These are phyloP conservation scores for Oryzias curvinotus DNA, from an alignment of 2,113 vertebrate genomes.

Conservation along the genomic window DNA sequence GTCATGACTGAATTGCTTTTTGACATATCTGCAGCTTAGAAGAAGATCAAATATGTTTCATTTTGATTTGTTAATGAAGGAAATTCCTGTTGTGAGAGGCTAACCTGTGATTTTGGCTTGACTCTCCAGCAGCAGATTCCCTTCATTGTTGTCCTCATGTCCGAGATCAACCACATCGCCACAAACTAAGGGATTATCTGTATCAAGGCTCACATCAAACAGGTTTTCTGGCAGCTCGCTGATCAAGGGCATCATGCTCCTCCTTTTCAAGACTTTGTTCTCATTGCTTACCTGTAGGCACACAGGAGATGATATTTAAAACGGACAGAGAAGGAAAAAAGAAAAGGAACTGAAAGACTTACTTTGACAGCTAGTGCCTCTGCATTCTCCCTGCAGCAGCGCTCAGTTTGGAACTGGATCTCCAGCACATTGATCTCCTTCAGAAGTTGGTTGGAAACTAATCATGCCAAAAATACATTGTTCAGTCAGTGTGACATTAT, in stretches of 20 bases:
- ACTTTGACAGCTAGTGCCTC: slow-evolving; percentile 77
- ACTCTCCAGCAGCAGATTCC: slow-evolving; percentile 39
- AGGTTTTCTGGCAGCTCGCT: slow-evolving; percentile 56
- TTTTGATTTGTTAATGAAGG: too few species aligned
- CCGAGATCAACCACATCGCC: slow-evolving; percentile 2
- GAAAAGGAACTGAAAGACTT: neutral
- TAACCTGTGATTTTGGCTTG: slow-evolving; percentile 74
- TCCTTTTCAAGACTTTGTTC: slow-evolving; percentile 73
- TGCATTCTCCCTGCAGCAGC: slow-evolving; percentile 73
- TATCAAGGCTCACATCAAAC: slow-evolving; percentile 21
- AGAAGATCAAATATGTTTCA: too few species aligned
- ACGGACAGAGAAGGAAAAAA: neutral
- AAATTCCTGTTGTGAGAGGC: neutral
- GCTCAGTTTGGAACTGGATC: slow-evolving; percentile 77
- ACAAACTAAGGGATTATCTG: slow-evolving; percentile 2
- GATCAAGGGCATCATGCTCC: slow-evolving; percentile 71
- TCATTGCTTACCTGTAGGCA: slow-evolving; percentile 74
- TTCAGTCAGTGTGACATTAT: neutral
- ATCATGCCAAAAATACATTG: neutral
- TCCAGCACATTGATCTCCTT: slow-evolving; percentile 79
- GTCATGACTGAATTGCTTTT: too few species aligned
- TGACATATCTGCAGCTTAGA: too few species aligned
- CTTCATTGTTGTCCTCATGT: slow-evolving; percentile 22
- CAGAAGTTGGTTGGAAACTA: slow-evolving; percentile 78
- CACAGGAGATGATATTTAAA: neutral